These are phyloP conservation scores for Corythucha ciliata DNA, from an alignment of 2,888 invertebrate genomes.

Conservation along the genomic window DNA sequence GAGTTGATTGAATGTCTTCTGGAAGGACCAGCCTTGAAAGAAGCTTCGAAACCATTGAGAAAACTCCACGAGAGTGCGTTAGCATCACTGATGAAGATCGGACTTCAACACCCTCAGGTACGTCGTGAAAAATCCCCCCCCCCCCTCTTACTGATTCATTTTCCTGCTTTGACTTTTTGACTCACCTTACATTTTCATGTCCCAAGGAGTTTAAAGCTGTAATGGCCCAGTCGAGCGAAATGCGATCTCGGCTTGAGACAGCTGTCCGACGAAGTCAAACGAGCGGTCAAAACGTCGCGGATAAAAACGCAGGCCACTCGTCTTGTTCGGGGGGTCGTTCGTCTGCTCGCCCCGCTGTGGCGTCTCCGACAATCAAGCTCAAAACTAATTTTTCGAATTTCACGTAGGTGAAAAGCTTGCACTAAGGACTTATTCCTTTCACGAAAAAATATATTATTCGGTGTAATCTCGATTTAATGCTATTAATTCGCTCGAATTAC, in stretches of 20 bases:
- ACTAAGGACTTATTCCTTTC: no score
- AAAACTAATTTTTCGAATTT: conserved; percentile 95
- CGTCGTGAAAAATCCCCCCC: conserved; percentile 12
- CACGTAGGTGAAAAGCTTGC: conserved; percentile 18
- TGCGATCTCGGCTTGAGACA: conserved; percentile 72
- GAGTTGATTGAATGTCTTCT: conserved; percentile 77
- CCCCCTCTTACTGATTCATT: background rate
- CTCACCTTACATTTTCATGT: conserved; percentile 18
- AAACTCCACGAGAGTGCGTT: conserved; percentile 81
- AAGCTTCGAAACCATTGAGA: conserved; percentile 53
- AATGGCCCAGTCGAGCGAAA: conserved; percentile 72
- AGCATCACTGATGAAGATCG: conserved; percentile 81
- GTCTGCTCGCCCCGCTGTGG: conserved; percentile 39
- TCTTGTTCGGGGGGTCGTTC: conserved; percentile 38
- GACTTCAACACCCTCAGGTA: conserved; percentile 83
- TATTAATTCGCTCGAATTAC: no score
- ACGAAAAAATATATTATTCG: no score
- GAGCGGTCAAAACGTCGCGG: conserved; percentile 46
- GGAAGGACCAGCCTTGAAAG: conserved; percentile 54
- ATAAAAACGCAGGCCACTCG: conserved; percentile 42
- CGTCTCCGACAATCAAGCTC: conserved; percentile 73
- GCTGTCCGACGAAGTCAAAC: conserved; percentile 67
- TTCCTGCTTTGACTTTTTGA: background rate
- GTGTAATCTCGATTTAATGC: no score
- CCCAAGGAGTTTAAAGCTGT: conserved; percentile 76